Base-by-base conservation (phyloP, 2,888 invertebrate genomes). In the Diarsia brunnea region DNA sequence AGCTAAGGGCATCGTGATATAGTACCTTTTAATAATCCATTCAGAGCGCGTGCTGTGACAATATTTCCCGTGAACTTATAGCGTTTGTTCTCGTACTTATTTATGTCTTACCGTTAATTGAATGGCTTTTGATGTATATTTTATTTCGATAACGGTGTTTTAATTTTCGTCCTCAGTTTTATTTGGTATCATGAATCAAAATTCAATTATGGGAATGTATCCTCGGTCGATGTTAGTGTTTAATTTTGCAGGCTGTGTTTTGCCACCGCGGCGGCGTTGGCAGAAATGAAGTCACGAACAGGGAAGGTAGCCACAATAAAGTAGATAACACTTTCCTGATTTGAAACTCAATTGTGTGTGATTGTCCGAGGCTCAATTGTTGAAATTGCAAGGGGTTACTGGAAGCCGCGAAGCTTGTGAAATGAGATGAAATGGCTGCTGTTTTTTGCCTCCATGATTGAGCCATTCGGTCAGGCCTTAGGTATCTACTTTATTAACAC, bases 1-100 rank as follows among this genome's bases (percentile, higher is more conserved):
- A 87, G 86, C 91, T 88, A 89, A 90, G 91, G 90, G 90, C 84
- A 89, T 60, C 47, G 80, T 94, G 92, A 94, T 93, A 88, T 90
- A 93, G 89, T 85, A 90, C 90, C 91, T 92, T 94, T 94, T 94
- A 93, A 94, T 94, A 91, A 91, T 89, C 87, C 92, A 90, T 89
- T 89, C 84, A 87, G 89, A 86, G 85, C 89, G 89, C 93, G 90
- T 91, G 92, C 92, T 93, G 93, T 89, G 93, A 94, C 93, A 94
- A 90, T 93, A 90, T 93, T 90, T 89, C 84, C 88, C 80, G 88
- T 90, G 89, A 88, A 89, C 89, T 80, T 85, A 88, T 90, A 88
- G 75, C 68, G 70, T 87, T 82, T 88, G 89, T 89, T 91, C 87
- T 86, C 71, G 69, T 84, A 84, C 87, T 87, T 89, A 91, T 92